Percentiles rank a stretch among this genome's conserved stretches.
Evolutionary conservation across 1,140 invertebrate genomes (phyloP).

Genomic region (Gryllus bimaculatus): DNA sequence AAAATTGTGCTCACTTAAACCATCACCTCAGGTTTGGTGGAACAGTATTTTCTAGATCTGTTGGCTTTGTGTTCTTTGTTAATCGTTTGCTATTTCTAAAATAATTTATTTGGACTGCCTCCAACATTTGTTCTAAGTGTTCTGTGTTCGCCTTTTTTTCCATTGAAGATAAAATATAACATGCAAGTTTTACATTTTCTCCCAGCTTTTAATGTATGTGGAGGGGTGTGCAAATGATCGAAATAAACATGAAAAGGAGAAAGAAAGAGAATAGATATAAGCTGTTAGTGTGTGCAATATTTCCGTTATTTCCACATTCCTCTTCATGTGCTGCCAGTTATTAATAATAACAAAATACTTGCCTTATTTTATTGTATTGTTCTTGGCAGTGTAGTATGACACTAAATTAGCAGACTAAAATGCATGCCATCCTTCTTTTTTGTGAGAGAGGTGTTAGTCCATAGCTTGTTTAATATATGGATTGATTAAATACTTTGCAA

Average conservation of each 20-base stretch:
- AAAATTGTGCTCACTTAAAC: background rate
- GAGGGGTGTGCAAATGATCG: background rate
- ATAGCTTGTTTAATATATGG: no score
- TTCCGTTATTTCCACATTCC: background rate
- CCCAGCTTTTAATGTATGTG: background rate
- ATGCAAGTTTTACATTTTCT: background rate
- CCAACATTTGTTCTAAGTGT: background rate
- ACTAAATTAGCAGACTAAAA: no score
- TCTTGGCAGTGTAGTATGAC: no score
- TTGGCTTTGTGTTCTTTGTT: conserved; percentile 4
- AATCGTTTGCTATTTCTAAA: conserved; percentile 1
- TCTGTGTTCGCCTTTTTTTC: background rate
- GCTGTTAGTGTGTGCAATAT: background rate
- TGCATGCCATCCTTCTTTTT: no score
- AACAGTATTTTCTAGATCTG: conserved; percentile 7
- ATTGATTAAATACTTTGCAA: no score
- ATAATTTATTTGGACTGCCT: background rate
- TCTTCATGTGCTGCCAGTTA: background rate
- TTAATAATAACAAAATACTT: no score
- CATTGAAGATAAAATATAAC: background rate
- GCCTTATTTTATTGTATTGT: no score
- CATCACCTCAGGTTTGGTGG: conserved; percentile 14
- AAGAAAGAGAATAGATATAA: background rate
- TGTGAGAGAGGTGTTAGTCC: no score
- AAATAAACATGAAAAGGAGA: background rate